Percentiles rank a stretch among this genome's conserved stretches.
phyloP scores from a whole-genome alignment of 2,888 invertebrate genomes.

The Hedychridium roseum region DNA sequence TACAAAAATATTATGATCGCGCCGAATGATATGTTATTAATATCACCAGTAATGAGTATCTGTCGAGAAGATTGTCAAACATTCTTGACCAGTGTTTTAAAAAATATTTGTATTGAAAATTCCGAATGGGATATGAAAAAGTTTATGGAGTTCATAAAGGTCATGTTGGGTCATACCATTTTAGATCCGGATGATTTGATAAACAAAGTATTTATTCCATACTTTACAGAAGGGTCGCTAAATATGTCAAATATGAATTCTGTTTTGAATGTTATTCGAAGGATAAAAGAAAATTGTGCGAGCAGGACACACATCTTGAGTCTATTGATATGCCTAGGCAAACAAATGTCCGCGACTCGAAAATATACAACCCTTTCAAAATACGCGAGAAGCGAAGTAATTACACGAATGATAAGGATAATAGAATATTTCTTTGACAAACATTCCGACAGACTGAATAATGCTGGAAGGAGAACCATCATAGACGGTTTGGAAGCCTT shows the following conservation, averaged over 20 bases:
- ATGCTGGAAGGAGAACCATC: slow-evolving; percentile 9
- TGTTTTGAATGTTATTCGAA: slow-evolving; percentile 30
- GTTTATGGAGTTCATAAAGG: slow-evolving; percentile 33
- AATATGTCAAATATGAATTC: slow-evolving; percentile 26
- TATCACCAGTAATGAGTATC: slow-evolving; percentile 46
- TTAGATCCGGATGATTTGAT: slow-evolving; percentile 39
- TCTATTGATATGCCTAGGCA: slow-evolving; percentile 28
- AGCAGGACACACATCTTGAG: slow-evolving; percentile 11
- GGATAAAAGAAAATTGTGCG: slow-evolving; percentile 19
- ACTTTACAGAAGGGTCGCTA: slow-evolving; percentile 21
- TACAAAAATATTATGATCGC: slow-evolving; percentile 43
- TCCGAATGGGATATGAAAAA: slow-evolving; percentile 39
- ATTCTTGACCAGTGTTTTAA: slow-evolving; percentile 26
- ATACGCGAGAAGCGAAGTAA: slow-evolving; percentile 26
- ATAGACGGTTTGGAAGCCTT: slow-evolving; percentile 26
- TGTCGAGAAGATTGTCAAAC: slow-evolving; percentile 27
- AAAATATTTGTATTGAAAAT: slow-evolving; percentile 31
- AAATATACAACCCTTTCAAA: slow-evolving; percentile 24
- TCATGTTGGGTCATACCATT: slow-evolving; percentile 23
- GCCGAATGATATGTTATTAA: slow-evolving; percentile 37
- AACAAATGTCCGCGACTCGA: slow-evolving; percentile 32
- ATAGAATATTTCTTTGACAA: slow-evolving; percentile 24
- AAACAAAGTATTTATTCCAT: slow-evolving; percentile 45
- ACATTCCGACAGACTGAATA: slow-evolving; percentile 1
- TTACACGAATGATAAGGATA: slow-evolving; percentile 28